A percentile compares a stretch with the other conserved stretches of the same genome.
These are phyloP conservation scores for Wasmannia auropunctata DNA, from an alignment of 1,140 invertebrate genomes.

Conservation along the genomic window DNA sequence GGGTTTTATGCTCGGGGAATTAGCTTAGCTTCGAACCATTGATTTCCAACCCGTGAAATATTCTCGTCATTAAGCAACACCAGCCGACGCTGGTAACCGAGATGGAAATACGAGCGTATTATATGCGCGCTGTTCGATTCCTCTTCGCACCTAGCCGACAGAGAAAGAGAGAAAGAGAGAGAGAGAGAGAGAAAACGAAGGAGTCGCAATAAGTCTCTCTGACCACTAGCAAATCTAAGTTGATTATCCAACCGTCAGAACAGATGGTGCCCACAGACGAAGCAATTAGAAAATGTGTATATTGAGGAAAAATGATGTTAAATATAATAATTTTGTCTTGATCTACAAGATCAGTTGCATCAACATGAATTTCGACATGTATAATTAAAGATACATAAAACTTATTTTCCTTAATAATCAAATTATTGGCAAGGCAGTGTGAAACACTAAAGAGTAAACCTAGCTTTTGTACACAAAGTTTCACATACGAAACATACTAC, in stretches of 20 bases:
- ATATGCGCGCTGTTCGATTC: slow-evolving; percentile 39
- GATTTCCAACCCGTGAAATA: slow-evolving; percentile 56
- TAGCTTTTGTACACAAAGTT: neutral
- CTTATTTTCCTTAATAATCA: too few species aligned
- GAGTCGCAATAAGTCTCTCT: slow-evolving; percentile 33
- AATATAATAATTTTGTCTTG: neutral
- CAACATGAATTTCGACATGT: neutral
- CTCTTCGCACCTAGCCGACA: slow-evolving; percentile 34
- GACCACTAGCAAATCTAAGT: slow-evolving; percentile 5
- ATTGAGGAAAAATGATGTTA: neutral
- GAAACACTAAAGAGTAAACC: neutral
- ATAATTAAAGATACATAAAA: neutral
- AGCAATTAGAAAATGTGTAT: slow-evolving; percentile 22
- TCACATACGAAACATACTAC: neutral
- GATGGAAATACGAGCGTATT: slow-evolving; percentile 37
- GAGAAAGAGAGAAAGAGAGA: neutral
- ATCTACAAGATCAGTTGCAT: neutral
- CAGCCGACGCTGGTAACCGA: slow-evolving; percentile 29
- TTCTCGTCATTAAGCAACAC: slow-evolving; percentile 55
- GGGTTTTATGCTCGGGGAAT: slow-evolving; percentile 60
- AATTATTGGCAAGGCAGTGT: neutral
- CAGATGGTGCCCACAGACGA: slow-evolving; percentile 24
- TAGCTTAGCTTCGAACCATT: slow-evolving; percentile 59
- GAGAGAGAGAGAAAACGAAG: neutral
- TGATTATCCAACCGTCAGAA: slow-evolving; percentile 37